Conservation (phyloP, 2,113 vertebrate genomes). For the Gallinago media region DNA sequence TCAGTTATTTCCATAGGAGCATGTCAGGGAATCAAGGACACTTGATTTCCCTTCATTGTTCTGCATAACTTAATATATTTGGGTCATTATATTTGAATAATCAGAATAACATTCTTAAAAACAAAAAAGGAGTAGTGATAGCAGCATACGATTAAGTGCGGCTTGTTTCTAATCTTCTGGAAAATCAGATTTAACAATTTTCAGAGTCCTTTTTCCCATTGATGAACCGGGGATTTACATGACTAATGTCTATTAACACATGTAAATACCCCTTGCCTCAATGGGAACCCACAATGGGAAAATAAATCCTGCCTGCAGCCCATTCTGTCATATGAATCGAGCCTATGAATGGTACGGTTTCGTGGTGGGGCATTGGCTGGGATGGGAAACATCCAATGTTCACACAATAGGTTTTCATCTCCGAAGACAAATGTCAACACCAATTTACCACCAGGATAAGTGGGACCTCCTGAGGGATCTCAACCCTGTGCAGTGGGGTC, state of each 20-base stretch:
- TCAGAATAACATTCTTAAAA: conserved; percentile 30
- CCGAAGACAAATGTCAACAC: conserved; percentile 51
- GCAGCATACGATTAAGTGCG: neutral
- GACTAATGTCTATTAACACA: conserved; percentile 45
- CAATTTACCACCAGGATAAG: conserved; percentile 36
- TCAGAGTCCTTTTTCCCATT: neutral
- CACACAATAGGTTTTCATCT: conserved; percentile 33
- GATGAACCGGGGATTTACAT: conserved; percentile 36
- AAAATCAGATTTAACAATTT: conserved; percentile 57
- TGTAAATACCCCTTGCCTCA: conserved; percentile 37
- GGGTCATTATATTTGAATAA: conserved; percentile 32
- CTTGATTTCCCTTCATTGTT: conserved; percentile 48
- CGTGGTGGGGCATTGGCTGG: neutral
- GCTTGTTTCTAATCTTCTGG: conserved; percentile 31
- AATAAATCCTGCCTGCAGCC: conserved; percentile 34
- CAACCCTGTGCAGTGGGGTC: neutral
- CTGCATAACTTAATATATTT: conserved; percentile 48
- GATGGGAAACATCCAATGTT: neutral
- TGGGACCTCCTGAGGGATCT: conserved; percentile 20
- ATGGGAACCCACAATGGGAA: neutral
- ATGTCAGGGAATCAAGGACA: conserved; percentile 35
- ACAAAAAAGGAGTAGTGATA: neutral
- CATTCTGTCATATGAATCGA: neutral
- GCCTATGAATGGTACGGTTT: neutral
- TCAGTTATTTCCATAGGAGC: conserved; percentile 23